These are phyloP conservation scores for Pseudocheirus occidentalis DNA, from an alignment of 2,797 vertebrate species.

Conservation along the genomic window DNA sequence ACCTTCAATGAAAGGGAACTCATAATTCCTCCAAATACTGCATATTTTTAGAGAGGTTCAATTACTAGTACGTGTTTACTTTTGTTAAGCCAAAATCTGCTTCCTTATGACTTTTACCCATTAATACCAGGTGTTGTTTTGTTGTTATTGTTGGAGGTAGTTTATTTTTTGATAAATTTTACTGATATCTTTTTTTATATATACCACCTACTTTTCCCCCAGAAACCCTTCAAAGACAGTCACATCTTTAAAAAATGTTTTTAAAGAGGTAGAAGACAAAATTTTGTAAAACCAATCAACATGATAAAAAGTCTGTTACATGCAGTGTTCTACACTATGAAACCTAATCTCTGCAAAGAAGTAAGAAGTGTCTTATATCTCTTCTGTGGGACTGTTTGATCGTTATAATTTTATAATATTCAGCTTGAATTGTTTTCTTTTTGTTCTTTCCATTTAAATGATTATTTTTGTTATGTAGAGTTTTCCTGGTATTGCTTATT, in stretches of 20 bases:
- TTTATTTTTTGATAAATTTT: not conserved
- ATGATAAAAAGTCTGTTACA: not conserved
- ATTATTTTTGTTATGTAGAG: not conserved
- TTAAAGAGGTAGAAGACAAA: not conserved
- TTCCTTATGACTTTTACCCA: not conserved
- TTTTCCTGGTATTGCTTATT: not conserved
- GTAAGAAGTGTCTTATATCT: not conserved
- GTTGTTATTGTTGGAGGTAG: not conserved
- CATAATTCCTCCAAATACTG: not conserved
- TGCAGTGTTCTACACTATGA: not conserved
- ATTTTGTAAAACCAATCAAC: not conserved
- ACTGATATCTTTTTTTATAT: not conserved
- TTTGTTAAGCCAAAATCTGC: not conserved
- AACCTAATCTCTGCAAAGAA: not conserved
- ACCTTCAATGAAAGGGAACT: not conserved
- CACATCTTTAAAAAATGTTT: not conserved
- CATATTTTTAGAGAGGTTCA: not conserved
- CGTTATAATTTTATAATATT: not conserved
- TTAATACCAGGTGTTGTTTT: not conserved
- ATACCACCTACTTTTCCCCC: not conserved
- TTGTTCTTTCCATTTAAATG: not conserved
- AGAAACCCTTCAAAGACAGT: not conserved
- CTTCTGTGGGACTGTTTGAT: not conserved
- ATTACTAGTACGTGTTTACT: not conserved
- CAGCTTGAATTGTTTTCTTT: not conserved